phyloP scores from a whole-genome alignment of 2,797 vertebrate species.

The Microctenopoma lineatum region DNA sequence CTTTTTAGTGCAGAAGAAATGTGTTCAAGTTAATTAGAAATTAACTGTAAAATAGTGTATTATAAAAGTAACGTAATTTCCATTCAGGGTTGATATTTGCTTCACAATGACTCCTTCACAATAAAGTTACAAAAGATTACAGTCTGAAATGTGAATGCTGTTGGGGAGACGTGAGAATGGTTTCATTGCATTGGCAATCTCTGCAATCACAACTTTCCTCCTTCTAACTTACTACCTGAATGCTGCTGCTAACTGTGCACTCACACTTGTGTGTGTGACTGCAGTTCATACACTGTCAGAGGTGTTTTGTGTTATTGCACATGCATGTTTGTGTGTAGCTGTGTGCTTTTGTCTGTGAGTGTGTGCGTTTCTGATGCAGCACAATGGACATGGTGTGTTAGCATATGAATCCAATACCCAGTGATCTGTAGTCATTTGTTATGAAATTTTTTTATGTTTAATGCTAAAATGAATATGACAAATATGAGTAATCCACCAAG shows the following conservation, averaged over 20 bases:
- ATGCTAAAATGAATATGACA: background rate
- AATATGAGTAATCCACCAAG: background rate
- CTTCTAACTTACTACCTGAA: conserved; percentile 51
- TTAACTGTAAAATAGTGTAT: background rate
- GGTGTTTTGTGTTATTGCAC: conserved; percentile 42
- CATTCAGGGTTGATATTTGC: background rate
- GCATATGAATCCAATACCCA: background rate
- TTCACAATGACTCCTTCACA: background rate
- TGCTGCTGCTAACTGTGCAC: conserved; percentile 37
- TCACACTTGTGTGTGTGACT: conserved; percentile 21
- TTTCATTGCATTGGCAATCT: conserved; percentile 54
- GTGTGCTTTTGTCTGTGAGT: conserved; percentile 17
- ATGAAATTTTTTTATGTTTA: background rate
- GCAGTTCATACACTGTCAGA: conserved; percentile 50
- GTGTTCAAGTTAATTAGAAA: background rate
- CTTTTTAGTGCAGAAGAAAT: background rate
- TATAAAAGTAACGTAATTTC: background rate
- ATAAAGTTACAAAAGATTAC: conserved; percentile 13
- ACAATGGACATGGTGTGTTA: conserved; percentile 18
- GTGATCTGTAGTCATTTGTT: background rate
- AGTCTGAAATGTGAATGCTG: conserved; percentile 26
- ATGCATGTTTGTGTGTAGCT: conserved; percentile 20
- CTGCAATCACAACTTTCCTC: conserved; percentile 56
- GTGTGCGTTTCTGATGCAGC: conserved; percentile 28
- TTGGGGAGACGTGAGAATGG: conserved; percentile 38